These are phyloP conservation scores for Chymomyza costata DNA, from an alignment of 1,140 invertebrate species.

Conservation along the genomic window DNA sequence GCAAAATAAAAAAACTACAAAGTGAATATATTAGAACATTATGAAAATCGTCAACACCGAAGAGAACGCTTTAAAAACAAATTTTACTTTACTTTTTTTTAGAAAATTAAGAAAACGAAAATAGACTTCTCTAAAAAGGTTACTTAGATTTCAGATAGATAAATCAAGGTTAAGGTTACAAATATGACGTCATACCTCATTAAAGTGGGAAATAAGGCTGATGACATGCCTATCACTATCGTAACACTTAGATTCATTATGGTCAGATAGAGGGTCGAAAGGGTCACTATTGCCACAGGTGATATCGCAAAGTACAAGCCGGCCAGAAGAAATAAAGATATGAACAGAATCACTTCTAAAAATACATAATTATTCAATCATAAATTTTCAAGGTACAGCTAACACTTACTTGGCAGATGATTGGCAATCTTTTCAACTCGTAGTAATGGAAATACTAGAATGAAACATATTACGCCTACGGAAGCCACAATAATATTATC, in stretches of 20 bases:
- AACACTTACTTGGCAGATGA: slow-evolving; percentile 50
- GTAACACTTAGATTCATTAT: slow-evolving; percentile 77
- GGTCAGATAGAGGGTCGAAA: slow-evolving; percentile 68
- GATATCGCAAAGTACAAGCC: slow-evolving; percentile 37
- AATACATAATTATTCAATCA: neutral
- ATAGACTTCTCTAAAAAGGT: too few relatives aligned
- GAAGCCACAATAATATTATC: slow-evolving; percentile 50
- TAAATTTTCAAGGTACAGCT: too few relatives aligned
- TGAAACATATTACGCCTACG: slow-evolving; percentile 39
- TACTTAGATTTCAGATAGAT: too few relatives aligned
- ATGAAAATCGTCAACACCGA: too few relatives aligned
- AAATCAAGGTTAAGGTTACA: neutral
- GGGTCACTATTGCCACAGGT: slow-evolving; percentile 12
- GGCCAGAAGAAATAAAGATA: slow-evolving; percentile 41
- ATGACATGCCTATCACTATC: slow-evolving; percentile 77
- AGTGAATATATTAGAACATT: too few relatives aligned
- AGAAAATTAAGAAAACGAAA: neutral
- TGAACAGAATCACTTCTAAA: slow-evolving; percentile 44
- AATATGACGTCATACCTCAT: slow-evolving; percentile 74
- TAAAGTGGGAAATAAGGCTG: slow-evolving; percentile 78
- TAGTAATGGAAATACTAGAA: slow-evolving; percentile 45
- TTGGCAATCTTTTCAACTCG: slow-evolving; percentile 22
- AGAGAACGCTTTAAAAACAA: too few relatives aligned
- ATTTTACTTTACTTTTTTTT: neutral
- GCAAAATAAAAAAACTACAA: too few relatives aligned